These are phyloP conservation scores for Ophiothrix spiculata DNA, from an alignment of 35 echinoderm and acorn worm species.

Conservation along the genomic window DNA sequence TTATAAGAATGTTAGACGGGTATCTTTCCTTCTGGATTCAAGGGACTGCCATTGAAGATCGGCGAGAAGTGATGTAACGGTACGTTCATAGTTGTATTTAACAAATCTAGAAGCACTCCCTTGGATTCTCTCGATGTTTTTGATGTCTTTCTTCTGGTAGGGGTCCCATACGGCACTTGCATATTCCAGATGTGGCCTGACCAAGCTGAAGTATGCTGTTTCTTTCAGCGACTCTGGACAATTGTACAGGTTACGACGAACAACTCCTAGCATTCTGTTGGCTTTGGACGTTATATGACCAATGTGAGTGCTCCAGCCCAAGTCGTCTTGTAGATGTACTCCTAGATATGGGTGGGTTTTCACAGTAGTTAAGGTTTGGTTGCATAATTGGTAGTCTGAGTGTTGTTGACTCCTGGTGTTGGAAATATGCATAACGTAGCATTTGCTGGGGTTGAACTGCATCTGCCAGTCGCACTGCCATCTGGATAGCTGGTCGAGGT, in stretches of 20 bases:
- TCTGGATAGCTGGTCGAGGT: background rate
- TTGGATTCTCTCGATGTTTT: background rate
- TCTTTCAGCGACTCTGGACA: slow-evolving; percentile 13
- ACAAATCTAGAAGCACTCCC: background rate
- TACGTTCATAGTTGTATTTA: background rate
- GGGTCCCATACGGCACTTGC: background rate
- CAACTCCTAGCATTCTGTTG: slow-evolving; percentile 23
- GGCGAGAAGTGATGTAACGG: too few species aligned
- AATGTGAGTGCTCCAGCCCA: slow-evolving; percentile 23
- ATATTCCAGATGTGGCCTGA: slow-evolving; percentile 16
- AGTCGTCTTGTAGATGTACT: slow-evolving; percentile 11
- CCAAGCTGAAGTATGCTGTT: background rate
- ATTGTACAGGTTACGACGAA: slow-evolving; percentile 24
- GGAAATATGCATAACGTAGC: slow-evolving; percentile 20
- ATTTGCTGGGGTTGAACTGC: slow-evolving; percentile 39
- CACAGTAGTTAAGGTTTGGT: background rate
- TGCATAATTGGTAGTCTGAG: background rate
- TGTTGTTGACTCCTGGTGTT: background rate
- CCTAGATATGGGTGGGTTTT: slow-evolving; percentile 29
- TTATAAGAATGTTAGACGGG: too few species aligned
- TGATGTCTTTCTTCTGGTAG: background rate
- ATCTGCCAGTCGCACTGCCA: slow-evolving; percentile 23
- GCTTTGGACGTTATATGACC: slow-evolving; percentile 25
- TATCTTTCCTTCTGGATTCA: too few species aligned
- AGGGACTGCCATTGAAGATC: too few species aligned